Percentiles rank a stretch among this genome's conserved stretches.
phyloP scores from a whole-genome alignment of 2,888 invertebrate species.

The Biston betularia region DNA sequence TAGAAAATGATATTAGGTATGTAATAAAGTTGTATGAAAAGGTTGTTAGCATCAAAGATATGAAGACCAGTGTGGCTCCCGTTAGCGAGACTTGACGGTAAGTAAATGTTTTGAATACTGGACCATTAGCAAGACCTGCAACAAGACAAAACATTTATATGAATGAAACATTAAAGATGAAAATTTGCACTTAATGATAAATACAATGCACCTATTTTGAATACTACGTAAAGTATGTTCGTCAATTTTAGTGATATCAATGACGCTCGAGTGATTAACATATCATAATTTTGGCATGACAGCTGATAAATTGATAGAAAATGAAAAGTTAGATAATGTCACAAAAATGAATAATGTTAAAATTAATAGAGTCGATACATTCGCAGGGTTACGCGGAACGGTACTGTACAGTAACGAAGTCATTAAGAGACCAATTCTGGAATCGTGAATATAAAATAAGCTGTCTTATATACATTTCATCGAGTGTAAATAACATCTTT shows the following conservation, averaged over 20 bases:
- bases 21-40: conserved; percentile 88
- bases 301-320: not conserved
- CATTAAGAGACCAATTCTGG: too few species aligned
- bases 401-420: too few species aligned
- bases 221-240: not conserved
- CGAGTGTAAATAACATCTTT: too few species aligned
- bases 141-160: conserved; percentile 53
- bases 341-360: not conserved
- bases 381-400: too few species aligned
- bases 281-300: conserved; percentile 1
- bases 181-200: not conserved
- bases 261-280: not conserved
- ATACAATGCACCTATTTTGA: not conserved
- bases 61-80: conserved; percentile 86
- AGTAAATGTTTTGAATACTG: conserved; percentile 88
- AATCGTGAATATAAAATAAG: too few species aligned
- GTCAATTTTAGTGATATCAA: not conserved
- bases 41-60: conserved; percentile 87
- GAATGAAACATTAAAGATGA: not conserved
- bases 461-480: too few species aligned
- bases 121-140: conserved; percentile 90
- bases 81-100: conserved; percentile 89
- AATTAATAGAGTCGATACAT: not conserved
- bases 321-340: not conserved
- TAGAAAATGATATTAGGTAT: conserved; percentile 88